Percentiles rank a stretch among this genome's conserved stretches.
These are phyloP conservation scores for Latrodectus hesperus DNA, from an alignment of 2,888 invertebrate species.

Conservation along the genomic window DNA sequence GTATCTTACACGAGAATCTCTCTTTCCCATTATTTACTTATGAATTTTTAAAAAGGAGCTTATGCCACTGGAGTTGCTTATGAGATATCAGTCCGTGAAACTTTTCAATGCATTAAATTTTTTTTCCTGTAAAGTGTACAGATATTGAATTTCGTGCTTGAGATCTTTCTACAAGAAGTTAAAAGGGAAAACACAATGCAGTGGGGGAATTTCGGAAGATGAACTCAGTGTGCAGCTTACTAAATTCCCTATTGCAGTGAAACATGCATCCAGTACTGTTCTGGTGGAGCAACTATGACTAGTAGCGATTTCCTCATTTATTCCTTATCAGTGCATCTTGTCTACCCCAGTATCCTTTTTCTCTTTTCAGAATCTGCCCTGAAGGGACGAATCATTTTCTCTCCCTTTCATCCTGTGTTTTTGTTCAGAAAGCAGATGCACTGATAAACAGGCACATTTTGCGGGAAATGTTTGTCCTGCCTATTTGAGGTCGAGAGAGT, in stretches of 20 bases:
- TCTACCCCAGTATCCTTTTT: slow-evolving; percentile 2
- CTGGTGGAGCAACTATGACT: not conserved
- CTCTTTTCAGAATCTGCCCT: not conserved
- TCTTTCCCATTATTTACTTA: no score
- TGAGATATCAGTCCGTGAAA: no score
- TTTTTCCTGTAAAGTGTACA: no score
- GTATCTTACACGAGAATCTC: no score
- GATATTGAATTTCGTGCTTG: no score
- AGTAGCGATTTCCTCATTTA: slow-evolving; percentile 28
- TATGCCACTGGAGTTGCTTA: no score
- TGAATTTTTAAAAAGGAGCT: no score
- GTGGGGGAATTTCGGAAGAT: not conserved
- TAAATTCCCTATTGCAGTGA: not conserved
- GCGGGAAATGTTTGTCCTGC: slow-evolving; percentile 13
- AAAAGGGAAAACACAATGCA: no score
- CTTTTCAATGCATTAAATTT: no score
- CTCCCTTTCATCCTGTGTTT: slow-evolving; percentile 5
- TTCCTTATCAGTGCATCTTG: slow-evolving; percentile 36
- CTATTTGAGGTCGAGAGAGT: slow-evolving; percentile 14
- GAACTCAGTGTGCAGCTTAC: not conserved
- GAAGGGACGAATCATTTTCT: slow-evolving; percentile 26
- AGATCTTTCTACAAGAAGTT: no score
- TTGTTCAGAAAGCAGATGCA: slow-evolving; percentile 20
- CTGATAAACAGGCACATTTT: slow-evolving; percentile 28
- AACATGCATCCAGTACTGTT: not conserved